phyloP scores from a whole-genome alignment of 1,140 invertebrate genomes.

The Panulirus ornatus region DNA sequence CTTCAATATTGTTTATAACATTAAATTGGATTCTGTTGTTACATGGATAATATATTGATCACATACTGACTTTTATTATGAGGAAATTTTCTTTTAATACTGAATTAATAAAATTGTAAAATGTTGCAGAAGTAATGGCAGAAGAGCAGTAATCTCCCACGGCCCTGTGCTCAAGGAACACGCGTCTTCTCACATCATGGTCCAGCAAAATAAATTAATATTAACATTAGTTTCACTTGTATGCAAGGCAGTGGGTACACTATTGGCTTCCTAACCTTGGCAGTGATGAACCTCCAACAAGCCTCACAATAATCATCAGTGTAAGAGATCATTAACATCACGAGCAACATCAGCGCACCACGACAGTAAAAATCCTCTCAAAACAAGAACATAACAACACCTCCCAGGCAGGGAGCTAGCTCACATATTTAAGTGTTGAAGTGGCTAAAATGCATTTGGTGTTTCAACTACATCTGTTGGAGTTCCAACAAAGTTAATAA shows the following conservation, averaged over 20 bases:
- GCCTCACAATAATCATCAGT: constrained; percentile 65
- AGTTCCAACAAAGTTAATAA: constrained; percentile 39
- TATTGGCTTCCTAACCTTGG: constrained; percentile 69
- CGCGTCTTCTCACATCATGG: constrained; percentile 57
- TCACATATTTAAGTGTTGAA: constrained; percentile 30
- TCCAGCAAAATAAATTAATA: constrained; percentile 72
- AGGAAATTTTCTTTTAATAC: not conserved
- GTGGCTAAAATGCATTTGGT: constrained; percentile 18
- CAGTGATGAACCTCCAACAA: constrained; percentile 59
- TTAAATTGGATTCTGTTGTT: not conserved
- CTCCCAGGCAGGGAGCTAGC: constrained; percentile 24
- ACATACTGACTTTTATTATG: not conserved
- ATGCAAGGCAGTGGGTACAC: constrained; percentile 71
- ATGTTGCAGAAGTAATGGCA: not conserved
- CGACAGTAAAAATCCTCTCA: constrained; percentile 42
- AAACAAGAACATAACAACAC: constrained; percentile 47
- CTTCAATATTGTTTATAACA: too few species aligned
- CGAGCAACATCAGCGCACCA: constrained; percentile 70
- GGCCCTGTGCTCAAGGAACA: constrained; percentile 63
- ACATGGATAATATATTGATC: not conserved
- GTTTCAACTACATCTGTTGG: constrained; percentile 30
- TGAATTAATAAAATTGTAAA: not conserved
- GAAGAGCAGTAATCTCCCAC: constrained; percentile 43
- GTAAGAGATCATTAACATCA: constrained; percentile 61
- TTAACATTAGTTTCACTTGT: constrained; percentile 72